A percentile compares a stretch with the other conserved stretches of the same genome.
Conservation (phyloP, 2,113 vertebrate genomes). For the Scortum barcoo region DNA sequence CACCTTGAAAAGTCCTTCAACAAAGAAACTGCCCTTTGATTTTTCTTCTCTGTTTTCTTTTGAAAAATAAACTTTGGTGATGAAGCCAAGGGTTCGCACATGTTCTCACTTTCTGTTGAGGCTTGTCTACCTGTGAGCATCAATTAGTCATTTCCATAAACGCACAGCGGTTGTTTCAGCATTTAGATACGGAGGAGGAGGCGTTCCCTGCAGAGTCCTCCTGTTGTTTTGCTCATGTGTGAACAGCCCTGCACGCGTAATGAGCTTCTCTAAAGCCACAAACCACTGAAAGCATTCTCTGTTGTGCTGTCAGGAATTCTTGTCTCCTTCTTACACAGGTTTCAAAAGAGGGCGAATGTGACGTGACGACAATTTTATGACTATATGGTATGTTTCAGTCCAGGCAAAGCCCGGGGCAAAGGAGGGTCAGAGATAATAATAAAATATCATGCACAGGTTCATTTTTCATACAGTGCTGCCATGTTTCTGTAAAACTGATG, state of each 20-base stretch:
- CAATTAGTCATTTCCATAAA: background rate
- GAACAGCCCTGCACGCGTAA: constrained; percentile 15
- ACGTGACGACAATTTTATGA: constrained; percentile 5
- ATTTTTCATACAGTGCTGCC: background rate
- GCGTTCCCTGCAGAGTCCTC: constrained; percentile 8
- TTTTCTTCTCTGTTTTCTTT: constrained; percentile 1
- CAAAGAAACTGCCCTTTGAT: background rate
- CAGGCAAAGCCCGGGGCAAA: constrained; percentile 24
- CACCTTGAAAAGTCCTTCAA: constrained; percentile 35
- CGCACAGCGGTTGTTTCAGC: background rate
- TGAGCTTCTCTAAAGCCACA: constrained; percentile 45
- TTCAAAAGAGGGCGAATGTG: constrained; percentile 17
- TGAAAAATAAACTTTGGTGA: constrained; percentile 16
- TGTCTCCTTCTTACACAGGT: constrained; percentile 8
- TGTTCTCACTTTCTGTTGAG: constrained; percentile 24
- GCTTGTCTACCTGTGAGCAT: constrained; percentile 35
- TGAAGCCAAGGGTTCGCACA: constrained; percentile 7
- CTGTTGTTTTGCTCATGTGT: constrained; percentile 28
- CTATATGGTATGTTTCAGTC: constrained; percentile 5
- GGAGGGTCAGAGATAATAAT: constrained; percentile 8
- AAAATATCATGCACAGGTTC: background rate
- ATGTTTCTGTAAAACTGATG: background rate
- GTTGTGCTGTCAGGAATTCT: background rate
- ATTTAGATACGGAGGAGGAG: constrained; percentile 1
- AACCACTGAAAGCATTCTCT: constrained; percentile 41